phyloP scores from a whole-genome alignment of 2,797 vertebrate species.

The Lycodopsis pacificus region DNA sequence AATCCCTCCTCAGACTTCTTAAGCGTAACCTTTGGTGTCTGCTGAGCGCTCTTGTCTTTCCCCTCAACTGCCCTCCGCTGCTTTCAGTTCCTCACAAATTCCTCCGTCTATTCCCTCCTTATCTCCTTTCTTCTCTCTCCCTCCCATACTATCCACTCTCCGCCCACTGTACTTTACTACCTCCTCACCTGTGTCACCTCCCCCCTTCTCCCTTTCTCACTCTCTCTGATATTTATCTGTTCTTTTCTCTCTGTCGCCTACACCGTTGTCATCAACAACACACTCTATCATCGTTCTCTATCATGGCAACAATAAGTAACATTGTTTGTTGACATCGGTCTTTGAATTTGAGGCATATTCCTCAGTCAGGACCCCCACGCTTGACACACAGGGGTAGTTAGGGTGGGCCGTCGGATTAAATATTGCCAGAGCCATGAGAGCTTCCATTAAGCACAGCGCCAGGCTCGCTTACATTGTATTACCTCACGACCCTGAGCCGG shows the following conservation, averaged over 20 bases:
- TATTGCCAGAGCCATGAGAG: conserved; percentile 69
- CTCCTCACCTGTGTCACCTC: conserved; percentile 66
- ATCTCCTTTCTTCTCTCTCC: conserved; percentile 49
- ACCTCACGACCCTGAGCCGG: conserved; percentile 71
- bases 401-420: conserved; percentile 62
- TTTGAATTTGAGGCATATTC: conserved; percentile 26
- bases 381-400: conserved; percentile 26
- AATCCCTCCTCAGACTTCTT: conserved; percentile 44
- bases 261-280: conserved; percentile 43
- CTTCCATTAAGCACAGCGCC: conserved; percentile 58
- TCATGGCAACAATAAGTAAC: conserved; percentile 29
- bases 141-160: conserved; percentile 43
- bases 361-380: conserved; percentile 12
- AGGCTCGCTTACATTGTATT: conserved; percentile 62
- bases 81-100: conserved; percentile 75
- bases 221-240: conserved; percentile 52
- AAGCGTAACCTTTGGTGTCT: conserved; percentile 65
- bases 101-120: conserved; percentile 67
- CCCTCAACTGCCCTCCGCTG: conserved; percentile 49
- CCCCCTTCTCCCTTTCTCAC: not conserved
- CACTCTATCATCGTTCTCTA: conserved; percentile 31
- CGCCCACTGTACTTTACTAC: conserved; percentile 66
- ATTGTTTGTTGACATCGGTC: conserved; percentile 8
- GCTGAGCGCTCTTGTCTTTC: conserved; percentile 64
- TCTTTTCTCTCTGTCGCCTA: conserved; percentile 11